phyloP scores from a whole-genome alignment of 2,797 vertebrate genomes.

The Mormyrus hasselquistii region DNA sequence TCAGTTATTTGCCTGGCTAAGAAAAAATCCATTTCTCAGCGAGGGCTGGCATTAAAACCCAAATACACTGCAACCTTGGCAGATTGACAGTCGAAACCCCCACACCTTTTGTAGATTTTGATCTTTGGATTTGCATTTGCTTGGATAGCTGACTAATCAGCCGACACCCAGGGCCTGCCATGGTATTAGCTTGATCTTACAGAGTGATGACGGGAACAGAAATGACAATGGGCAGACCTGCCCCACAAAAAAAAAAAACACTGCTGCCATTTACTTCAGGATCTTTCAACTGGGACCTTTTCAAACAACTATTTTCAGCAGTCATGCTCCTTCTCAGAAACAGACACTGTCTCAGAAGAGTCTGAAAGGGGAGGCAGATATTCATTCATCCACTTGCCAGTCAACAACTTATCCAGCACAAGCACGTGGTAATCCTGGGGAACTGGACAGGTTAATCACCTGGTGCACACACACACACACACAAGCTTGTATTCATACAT shows the following conservation, averaged over 20 bases:
- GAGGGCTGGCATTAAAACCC: background rate
- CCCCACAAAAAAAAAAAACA: background rate
- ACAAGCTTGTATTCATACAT: background rate
- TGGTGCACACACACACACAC: background rate
- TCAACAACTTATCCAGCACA: background rate
- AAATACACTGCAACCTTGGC: background rate
- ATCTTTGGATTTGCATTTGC: background rate
- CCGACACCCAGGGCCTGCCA: background rate
- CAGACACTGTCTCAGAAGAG: background rate
- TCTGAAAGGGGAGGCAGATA: background rate
- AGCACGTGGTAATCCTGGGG: background rate
- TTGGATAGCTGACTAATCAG: background rate
- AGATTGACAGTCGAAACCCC: background rate
- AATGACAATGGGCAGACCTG: background rate
- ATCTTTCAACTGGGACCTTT: background rate
- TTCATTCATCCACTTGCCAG: background rate
- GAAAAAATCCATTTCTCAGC: background rate
- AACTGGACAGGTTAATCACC: background rate
- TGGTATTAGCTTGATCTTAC: background rate
- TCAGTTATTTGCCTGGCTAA: background rate
- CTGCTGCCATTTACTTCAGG: background rate
- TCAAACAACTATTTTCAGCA: background rate
- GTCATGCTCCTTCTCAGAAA: background rate
- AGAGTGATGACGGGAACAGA: background rate
- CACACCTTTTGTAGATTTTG: background rate